Evolutionary conservation across 2,888 invertebrate species (phyloP).

Genomic region (Tanypteryx hageni): DNA sequence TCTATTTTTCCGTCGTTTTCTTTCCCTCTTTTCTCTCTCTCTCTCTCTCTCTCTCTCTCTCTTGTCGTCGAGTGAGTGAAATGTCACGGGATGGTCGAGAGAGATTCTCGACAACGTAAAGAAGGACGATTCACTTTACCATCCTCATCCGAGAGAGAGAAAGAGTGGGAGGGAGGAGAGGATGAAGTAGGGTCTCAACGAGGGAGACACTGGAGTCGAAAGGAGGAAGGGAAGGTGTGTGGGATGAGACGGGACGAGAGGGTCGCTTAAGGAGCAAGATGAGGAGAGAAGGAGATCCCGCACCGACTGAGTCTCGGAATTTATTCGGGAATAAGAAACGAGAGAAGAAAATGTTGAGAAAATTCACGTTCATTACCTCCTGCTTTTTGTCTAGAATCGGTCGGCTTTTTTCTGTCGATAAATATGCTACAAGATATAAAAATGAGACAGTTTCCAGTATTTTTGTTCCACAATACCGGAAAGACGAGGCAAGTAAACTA

Average conservation of each 20-base stretch:
- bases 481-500: no score
- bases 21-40: background rate
- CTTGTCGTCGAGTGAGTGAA: conserved; percentile 27
- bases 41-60: background rate
- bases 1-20: background rate
- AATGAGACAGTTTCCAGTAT: no score
- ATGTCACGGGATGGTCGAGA: conserved; percentile 27
- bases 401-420: no score
- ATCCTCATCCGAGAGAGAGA: background rate
- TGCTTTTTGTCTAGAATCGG: background rate
- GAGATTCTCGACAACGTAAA: background rate
- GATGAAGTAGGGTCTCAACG: conserved; percentile 13
- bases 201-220: conserved; percentile 23
- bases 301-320: background rate
- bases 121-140: conserved; percentile 13
- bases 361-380: conserved; percentile 1
- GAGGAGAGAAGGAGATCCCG: background rate
- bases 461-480: no score
- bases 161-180: background rate
- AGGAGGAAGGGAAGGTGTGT: background rate
- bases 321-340: background rate
- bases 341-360: background rate
- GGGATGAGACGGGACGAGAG: conserved; percentile 18
- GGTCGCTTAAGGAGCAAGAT: conserved; percentile 13
- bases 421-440: no score